A percentile compares a stretch with the other conserved stretches of the same genome.
Evolutionary conservation across 2,888 invertebrate species (phyloP).

Genomic region (Drosophila silvestris): DNA sequence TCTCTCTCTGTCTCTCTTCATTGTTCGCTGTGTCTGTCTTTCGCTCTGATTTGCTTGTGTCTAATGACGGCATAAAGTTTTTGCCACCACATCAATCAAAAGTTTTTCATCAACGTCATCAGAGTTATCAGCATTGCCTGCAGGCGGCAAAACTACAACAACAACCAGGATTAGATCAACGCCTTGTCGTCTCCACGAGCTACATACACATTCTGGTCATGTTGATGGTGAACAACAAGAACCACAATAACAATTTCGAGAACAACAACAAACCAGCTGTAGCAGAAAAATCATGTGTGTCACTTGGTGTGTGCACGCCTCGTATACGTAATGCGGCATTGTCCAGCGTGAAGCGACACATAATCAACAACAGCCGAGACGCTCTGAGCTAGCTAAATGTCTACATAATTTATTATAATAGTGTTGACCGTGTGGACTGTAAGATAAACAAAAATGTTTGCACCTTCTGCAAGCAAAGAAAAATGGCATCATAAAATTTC

Average conservation of each 20-base stretch:
- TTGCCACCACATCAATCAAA: slow-evolving; percentile 81
- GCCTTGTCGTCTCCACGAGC: slow-evolving; percentile 37
- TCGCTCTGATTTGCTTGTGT: slow-evolving; percentile 51
- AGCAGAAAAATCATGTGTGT: slow-evolving; percentile 41
- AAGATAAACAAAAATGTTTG: slow-evolving; percentile 41
- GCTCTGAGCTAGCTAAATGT: slow-evolving; percentile 57
- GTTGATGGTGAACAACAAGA: slow-evolving; percentile 31
- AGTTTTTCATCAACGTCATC: slow-evolving; percentile 82
- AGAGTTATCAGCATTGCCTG: slow-evolving; percentile 78
- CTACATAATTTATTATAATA: slow-evolving; percentile 73
- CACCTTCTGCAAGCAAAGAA: slow-evolving; percentile 64
- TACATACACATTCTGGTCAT: slow-evolving; percentile 49
- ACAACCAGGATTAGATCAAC: slow-evolving; percentile 55
- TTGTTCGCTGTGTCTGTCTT: not conserved
- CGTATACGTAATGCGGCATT: slow-evolving; percentile 66
- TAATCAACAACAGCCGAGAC: slow-evolving; percentile 46
- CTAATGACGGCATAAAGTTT: slow-evolving; percentile 81
- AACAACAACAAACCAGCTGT: slow-evolving; percentile 20
- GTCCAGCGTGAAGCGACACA: slow-evolving; percentile 48
- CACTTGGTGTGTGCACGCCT: slow-evolving; percentile 36
- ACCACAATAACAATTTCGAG: slow-evolving; percentile 16
- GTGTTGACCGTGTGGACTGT: slow-evolving; percentile 5
- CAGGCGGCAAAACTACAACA: slow-evolving; percentile 63
- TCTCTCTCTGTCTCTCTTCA: not conserved
- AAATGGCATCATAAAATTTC: slow-evolving; percentile 61